Conservation (phyloP, 2,113 vertebrate genomes). For the Pteruthius melanotis region DNA sequence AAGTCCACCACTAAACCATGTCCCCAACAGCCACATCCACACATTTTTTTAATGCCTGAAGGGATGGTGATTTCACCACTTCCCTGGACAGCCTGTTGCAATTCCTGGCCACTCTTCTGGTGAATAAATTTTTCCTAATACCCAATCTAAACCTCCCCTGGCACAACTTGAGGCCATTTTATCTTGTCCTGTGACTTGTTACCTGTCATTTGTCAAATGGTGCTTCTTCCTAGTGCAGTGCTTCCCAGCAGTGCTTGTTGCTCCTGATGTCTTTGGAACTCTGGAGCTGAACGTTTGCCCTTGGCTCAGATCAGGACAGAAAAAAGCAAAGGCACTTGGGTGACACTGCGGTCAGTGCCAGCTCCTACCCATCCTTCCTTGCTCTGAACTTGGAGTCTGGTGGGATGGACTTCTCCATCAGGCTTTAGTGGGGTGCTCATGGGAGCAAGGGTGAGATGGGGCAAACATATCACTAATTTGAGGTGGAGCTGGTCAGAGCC, state of each 20-base stretch:
- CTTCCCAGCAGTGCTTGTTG: neutral
- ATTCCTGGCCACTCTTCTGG: neutral
- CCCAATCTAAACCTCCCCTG: neutral
- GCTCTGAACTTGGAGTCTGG: neutral
- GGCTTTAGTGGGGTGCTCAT: neutral
- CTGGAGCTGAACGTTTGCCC: fast-evolving
- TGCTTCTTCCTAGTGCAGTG: neutral
- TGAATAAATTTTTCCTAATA: neutral
- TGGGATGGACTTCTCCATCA: neutral
- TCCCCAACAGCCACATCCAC: neutral
- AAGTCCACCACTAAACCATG: neutral
- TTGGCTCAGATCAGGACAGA: neutral
- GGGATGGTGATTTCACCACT: neutral
- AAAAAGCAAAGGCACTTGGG: neutral
- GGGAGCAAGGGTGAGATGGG: neutral
- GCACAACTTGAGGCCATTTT: neutral
- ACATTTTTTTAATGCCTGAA: neutral
- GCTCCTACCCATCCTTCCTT: neutral
- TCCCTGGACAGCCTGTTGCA: neutral
- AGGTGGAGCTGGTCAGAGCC: neutral
- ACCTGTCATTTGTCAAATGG: neutral
- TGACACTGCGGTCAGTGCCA: neutral
- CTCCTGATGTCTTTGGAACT: neutral
- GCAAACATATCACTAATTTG: neutral
- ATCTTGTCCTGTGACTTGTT: neutral